Evolutionary conservation across 2,797 vertebrate genomes (phyloP).

Genomic region (Semotilus atromaculatus): DNA sequence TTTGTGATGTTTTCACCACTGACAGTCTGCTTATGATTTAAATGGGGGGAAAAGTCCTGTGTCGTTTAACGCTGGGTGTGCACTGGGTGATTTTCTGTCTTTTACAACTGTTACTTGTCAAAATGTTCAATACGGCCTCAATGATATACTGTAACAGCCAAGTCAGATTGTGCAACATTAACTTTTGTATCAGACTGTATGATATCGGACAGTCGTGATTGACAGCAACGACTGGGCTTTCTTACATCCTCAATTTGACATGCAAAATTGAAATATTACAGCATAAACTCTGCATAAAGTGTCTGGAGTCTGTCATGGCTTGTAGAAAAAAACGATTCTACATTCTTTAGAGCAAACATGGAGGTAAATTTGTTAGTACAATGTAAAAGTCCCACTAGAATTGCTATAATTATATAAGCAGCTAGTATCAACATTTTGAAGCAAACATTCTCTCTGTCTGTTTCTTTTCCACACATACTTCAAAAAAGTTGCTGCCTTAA

Average conservation of each 20-base stretch:
- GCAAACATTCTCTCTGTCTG: neutral
- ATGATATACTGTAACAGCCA: neutral
- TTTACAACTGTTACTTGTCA: neutral
- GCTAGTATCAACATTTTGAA: neutral
- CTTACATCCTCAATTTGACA: neutral
- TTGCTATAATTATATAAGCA: neutral
- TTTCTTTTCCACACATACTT: neutral
- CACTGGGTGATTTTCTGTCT: neutral
- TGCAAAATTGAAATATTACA: neutral
- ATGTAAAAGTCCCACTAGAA: neutral
- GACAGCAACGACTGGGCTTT: neutral
- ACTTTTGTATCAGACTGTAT: conserved; percentile 5
- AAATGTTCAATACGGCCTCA: neutral
- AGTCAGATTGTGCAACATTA: conserved; percentile 3
- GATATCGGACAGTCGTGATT: neutral
- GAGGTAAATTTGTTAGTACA: neutral
- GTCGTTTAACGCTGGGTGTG: neutral
- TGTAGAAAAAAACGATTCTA: neutral
- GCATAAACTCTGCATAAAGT: neutral
- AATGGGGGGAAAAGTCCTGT: neutral
- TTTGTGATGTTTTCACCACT: conserved; percentile 31
- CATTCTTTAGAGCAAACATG: neutral
- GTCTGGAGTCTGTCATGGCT: conserved; percentile 9
- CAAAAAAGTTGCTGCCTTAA: too few species aligned
- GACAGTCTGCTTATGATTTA: conserved; percentile 18